Conservation (phyloP, 1,140 invertebrate species). For the Sesamia nonagrioides region DNA sequence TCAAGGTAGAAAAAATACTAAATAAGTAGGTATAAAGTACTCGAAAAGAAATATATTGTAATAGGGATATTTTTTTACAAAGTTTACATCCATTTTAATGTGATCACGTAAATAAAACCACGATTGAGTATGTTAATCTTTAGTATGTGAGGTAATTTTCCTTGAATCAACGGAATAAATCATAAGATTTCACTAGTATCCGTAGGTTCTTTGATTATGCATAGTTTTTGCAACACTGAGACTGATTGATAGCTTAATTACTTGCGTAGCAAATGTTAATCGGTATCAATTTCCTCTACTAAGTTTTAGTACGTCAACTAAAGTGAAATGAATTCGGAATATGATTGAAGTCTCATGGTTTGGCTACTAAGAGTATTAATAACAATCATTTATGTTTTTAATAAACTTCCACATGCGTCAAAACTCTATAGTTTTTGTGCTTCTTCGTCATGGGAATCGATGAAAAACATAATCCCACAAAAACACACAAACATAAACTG, state of each 20-base stretch:
- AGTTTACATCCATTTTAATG: no score
- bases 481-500: no score
- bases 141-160: no score
- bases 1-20: background rate
- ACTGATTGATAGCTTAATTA: slow-evolving; percentile 6
- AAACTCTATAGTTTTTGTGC: background rate
- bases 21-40: background rate
- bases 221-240: slow-evolving; percentile 8
- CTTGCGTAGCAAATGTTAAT: background rate
- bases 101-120: no score
- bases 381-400: background rate
- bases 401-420: background rate
- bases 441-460: background rate
- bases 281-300: slow-evolving; percentile 19
- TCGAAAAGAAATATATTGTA: background rate
- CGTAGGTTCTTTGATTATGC: background rate
- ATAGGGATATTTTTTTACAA: no score
- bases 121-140: no score
- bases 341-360: slow-evolving; percentile 26
- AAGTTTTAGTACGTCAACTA: background rate
- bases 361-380: background rate
- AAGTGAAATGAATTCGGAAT: slow-evolving; percentile 19
- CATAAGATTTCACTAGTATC: background rate
- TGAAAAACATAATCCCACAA: no score
- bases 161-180: background rate